Evolutionary conservation across 2,797 vertebrate species (phyloP), one percentile per base, ranked within the genome.

Genomic region (Otolemur crassicaudatus): DNA sequence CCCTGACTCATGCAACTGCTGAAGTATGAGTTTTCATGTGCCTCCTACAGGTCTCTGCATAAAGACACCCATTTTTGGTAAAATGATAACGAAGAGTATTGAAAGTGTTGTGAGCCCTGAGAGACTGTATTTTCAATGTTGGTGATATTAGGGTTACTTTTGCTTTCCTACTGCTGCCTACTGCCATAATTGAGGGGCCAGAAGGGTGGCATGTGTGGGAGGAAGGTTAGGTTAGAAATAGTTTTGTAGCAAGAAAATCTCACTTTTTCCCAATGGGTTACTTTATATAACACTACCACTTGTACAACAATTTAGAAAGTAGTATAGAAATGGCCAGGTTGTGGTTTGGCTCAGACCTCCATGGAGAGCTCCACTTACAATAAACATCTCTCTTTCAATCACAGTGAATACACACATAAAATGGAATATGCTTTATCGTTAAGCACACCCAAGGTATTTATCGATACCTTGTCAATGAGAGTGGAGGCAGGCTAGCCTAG

Each of bases 171-270:
- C 25, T 80, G 29, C 58, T 76, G 27, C 58, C 37, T 88, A 67
- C 43, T 61, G 80, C 43, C 69, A 80, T 82, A 94, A 96, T 67
- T 93, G 81, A 86, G 22, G 40, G 69, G 6, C 46, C 20, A 85
- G 77, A 94, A 91, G 20, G 58, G 22, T 88, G 27, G 17, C 14
- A 23, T 69, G 56, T 31, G 20, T 96, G 82, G 88, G 70, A 97
- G 46, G 92, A 96, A 97, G 91, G 19, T 94, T 88, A 90, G n/a
- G 60, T 93, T 91, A 92, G 72, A 95, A 88, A 94, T 73, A 89
- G 49, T 75, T 94, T 84, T 94, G 49, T 34, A 86, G 60, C 37
- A 94, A 91, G 94, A 93, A 95, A 94, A 94, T 63, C 37, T 95
- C 49, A 70, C 37, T 79, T 94, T 72, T 27, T 90, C 67, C 31